Base-by-base conservation (phyloP, 2,113 vertebrate species). In the Cinclus cinclus region DNA sequence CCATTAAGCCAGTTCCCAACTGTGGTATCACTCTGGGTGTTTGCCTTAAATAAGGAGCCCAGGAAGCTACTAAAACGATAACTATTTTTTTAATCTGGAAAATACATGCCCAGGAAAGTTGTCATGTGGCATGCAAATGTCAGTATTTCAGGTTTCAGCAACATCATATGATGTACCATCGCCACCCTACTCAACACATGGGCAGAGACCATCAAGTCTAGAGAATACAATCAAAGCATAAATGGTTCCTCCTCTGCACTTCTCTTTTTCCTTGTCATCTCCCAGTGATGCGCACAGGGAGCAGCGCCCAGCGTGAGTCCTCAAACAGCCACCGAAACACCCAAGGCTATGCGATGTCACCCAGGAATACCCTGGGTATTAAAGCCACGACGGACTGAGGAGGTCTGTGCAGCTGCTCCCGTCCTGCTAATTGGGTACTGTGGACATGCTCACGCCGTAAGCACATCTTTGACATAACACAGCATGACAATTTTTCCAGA, bases 401-500 rank as follows among this genome's bases (percentile, higher is more conserved):
- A 35, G 68, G 35, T 31, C 74, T 31, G 70, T 41, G 89, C 93
- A 90, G 93, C 91, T 95, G 83, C 83, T 88, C 46, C 11, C 16
- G 67, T 41, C 76, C 67, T 67, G 42, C 44, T 95, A 73, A 95
- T 93, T n/a, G 78, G 71, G 46, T 4, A 13, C 85, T 14, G 28
- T 0, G 63, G 90, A 55, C 73, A 73, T 35, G 41, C 76, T 87
- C 76, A 15, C 7, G 42, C 87, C 37, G 53, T 27, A 39, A 92
- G 76, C 47, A 0, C 84, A 75, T 89, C 92, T 83, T 55, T 86
- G 91, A 94, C 95, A 84, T 86, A 92, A 89, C 91, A 15, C 3
- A 44, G 94, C 95, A 49, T 52, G 92, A 89, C 95, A 81, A 89
- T 94, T 92, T 30, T 78, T 76, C 64, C 87, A 50, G 89, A 94